phyloP scores from a whole-genome alignment of 2,888 invertebrate genomes.

The Heteromyza rotundicornis region DNA sequence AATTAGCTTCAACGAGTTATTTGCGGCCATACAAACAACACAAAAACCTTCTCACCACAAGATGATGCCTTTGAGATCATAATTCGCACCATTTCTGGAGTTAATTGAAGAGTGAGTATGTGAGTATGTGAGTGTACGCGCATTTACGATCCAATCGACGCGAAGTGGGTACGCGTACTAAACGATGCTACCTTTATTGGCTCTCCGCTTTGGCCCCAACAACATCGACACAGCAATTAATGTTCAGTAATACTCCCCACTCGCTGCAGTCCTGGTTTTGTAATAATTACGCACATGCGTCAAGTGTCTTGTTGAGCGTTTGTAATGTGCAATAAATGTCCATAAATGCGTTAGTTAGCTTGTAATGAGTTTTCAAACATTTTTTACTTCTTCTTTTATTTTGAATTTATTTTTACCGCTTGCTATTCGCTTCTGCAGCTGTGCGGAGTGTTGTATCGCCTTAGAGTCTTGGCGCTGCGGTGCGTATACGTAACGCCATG shows the following conservation, averaged over 20 bases:
- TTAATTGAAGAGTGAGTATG: background rate
- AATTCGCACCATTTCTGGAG: background rate
- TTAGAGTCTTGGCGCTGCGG: background rate
- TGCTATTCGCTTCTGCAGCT: no score
- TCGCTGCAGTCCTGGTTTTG: background rate
- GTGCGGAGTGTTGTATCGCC: no score
- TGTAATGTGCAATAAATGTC: background rate
- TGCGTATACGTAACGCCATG: background rate
- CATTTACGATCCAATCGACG: background rate
- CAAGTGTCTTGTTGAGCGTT: background rate
- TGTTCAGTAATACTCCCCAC: background rate
- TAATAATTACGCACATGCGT: slow-evolving; percentile 6
- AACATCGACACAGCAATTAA: background rate
- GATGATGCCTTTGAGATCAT: no score
- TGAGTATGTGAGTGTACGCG: no score
- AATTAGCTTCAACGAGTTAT: no score
- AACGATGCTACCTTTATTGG: background rate
- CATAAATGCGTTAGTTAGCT: background rate
- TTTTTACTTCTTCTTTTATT: no score
- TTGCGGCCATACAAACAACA: no score
- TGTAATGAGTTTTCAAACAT: background rate
- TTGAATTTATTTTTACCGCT: background rate
- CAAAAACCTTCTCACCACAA: no score
- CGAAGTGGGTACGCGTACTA: background rate
- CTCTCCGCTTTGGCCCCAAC: background rate